Evolutionary conservation across 1,140 invertebrate genomes (phyloP), one percentile per base, ranked within the genome.

Genomic region (Cotesia glomerata): DNA sequence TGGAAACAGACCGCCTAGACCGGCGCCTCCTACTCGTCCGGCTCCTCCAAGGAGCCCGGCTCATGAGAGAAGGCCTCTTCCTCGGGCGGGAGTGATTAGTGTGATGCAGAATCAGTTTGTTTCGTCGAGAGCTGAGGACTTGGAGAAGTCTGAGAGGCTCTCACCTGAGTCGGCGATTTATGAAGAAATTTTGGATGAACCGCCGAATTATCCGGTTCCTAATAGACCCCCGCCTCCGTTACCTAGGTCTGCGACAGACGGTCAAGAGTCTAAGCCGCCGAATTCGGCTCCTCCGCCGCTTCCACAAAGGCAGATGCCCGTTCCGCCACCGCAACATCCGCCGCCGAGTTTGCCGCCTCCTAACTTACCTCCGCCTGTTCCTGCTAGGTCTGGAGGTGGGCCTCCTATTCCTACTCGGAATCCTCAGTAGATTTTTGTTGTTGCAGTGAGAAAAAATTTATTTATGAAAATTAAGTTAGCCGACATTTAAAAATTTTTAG

Each of bases 371-470:
- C 91, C 90, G 74, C 90, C 90, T 51, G 88, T 92, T 76, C 91
- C 91, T 73, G 90, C 90, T 72, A 88, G 89, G 78, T 90, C 88
- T 59, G 89, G 88, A 52, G 90, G 89, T 70, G 91, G 91, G 34
- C 93, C 92, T 66, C 93, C 92, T 0, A 88, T 93, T 79, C 93
- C 92, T n/a, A 90, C 92, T 45, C 87, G 93, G 74, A 86, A 86
- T 82, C 83, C 77, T 36, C 84, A 85, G 72, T 86, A 84, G 77
- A 14, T 49, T 61, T n/a, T 39, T 5, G 52, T 64, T 36, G 36
- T 34, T 32, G 16, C 45, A 4, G 1, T 51, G 45, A 11, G n/a
- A 2, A 2, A 18, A 5, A 1, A 13, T n/a, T n/a, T n/a, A n/a
- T n/a, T n/a, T n/a, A n/a, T n/a, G n/a, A n/a, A n/a, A n/a, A n/a